Evolutionary conservation across 2,797 vertebrate species (phyloP).

Genomic region (Takifugu ocellatus): DNA sequence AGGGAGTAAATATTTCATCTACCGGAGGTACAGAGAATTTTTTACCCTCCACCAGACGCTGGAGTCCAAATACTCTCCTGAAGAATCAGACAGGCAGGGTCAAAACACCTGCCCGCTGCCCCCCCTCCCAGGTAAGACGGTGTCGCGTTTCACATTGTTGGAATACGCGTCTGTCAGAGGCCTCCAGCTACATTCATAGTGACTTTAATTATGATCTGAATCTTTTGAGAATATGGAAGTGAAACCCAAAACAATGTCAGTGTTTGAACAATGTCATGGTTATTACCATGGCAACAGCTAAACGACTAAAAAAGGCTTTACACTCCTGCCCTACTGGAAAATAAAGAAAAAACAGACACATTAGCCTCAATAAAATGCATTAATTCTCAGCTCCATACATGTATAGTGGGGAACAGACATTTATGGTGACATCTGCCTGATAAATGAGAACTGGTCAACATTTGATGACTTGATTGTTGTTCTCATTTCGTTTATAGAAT

Average conservation of each 20-base stretch:
- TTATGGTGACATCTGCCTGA: too few relatives aligned
- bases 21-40: slow-evolving; percentile 89
- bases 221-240: too few relatives aligned
- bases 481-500: too few relatives aligned
- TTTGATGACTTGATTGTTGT: too few relatives aligned
- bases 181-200: not conserved
- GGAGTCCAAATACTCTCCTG: slow-evolving; percentile 80
- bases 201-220: too few relatives aligned
- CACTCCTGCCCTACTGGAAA: too few relatives aligned
- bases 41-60: slow-evolving; percentile 82
- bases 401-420: too few relatives aligned
- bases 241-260: not conserved
- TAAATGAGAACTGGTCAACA: too few relatives aligned
- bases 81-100: slow-evolving; percentile 53
- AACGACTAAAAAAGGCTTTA: not conserved
- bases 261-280: not conserved
- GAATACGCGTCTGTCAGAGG: slow-evolving; percentile 5
- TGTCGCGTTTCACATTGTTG: slow-evolving; percentile 25
- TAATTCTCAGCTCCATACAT: too few relatives aligned
- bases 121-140: slow-evolving; percentile 78
- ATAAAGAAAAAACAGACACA: too few relatives aligned
- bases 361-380: too few relatives aligned
- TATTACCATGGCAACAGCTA: not conserved
- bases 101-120: slow-evolving; percentile 80
- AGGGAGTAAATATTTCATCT: slow-evolving; percentile 88